Base-by-base conservation (phyloP, 1,140 invertebrate species). In the Brachionus koreanus region DNA sequence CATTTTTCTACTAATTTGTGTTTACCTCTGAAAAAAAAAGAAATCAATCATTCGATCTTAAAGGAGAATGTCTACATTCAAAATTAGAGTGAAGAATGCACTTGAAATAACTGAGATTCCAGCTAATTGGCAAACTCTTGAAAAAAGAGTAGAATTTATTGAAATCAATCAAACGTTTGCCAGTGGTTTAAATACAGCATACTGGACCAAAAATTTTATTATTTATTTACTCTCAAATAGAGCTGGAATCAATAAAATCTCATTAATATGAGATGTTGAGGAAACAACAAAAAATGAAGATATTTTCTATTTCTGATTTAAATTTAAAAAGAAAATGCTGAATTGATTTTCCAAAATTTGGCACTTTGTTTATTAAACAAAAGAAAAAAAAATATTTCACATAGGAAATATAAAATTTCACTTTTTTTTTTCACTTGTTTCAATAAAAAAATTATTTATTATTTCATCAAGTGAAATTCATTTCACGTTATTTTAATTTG, bases 381-480 rank as follows among this genome's bases (percentile, higher is more conserved):
- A 29, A 29, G 29, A 69, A 69, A 13, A 19, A 69, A 69, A 37
- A 69, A 69, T 19, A 69, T 69, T 69, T 69, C 29, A 39, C 65
- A 39, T 19, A 69, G 65, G 65, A 69, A 69, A 69, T 69, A 69
- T 69, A 39, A 69, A 69, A 69, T 69, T 69, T 69, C 65, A 39
- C 37, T 69, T 65, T 65, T 65, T 65, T 33, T 42, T n/a, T n/a
- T n/a, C n/a, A n/a, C 23, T 57, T 57, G 49, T 57, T 57, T 57
- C n/a, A 19, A 16, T 57, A 57, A 57, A 23, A n/a, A 52, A 57
- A 69, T 69, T 57, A 39, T 19, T 69, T 69, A 69, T 69, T 69
- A 69, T 69, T 69, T 69, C 9, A 69, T n/a, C 16, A 33, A 69
- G 65, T 69, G 65, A n/a, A 69, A 39, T 69, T 69, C 35, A 69